phyloP scores from a whole-genome alignment of 2,888 invertebrate genomes.

The Steinernema hermaphroditum region DNA sequence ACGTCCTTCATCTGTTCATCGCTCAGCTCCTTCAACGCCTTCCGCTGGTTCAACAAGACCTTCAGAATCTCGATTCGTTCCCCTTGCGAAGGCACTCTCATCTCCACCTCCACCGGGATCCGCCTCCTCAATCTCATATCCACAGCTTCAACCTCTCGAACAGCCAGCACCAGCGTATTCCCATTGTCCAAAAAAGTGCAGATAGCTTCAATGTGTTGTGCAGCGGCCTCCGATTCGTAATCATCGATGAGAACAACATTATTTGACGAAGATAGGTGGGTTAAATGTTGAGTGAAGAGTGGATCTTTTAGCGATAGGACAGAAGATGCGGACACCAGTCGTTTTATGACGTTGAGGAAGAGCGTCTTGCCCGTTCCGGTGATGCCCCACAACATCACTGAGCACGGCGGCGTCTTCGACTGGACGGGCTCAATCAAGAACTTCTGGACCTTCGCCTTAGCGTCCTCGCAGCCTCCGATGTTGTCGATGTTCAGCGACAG shows the following conservation, averaged over 20 bases:
- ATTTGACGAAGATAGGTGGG: conserved; percentile 34
- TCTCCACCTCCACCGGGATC: conserved; percentile 53
- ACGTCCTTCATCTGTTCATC: conserved; percentile 32
- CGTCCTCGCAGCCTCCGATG: conserved; percentile 1
- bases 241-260: conserved; percentile 31
- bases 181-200: conserved; percentile 33
- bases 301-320: conserved; percentile 14
- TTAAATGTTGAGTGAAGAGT: not conserved
- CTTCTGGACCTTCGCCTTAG: not conserved
- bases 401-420: conserved; percentile 42
- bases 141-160: conserved; percentile 49
- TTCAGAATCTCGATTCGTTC: conserved; percentile 50
- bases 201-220: conserved; percentile 28
- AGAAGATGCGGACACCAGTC: not conserved
- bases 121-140: conserved; percentile 50
- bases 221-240: conserved; percentile 34
- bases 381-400: conserved; percentile 55
- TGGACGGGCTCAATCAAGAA: not conserved
- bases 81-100: conserved; percentile 41
- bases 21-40: not conserved
- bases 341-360: conserved; percentile 45
- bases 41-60: conserved; percentile 31
- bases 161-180: conserved; percentile 43
- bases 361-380: conserved; percentile 58
- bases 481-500: not conserved